Percentiles rank a stretch among this genome's conserved stretches.
Evolutionary conservation across 2,888 invertebrate genomes (phyloP).

Genomic region (Elysia crispata): DNA sequence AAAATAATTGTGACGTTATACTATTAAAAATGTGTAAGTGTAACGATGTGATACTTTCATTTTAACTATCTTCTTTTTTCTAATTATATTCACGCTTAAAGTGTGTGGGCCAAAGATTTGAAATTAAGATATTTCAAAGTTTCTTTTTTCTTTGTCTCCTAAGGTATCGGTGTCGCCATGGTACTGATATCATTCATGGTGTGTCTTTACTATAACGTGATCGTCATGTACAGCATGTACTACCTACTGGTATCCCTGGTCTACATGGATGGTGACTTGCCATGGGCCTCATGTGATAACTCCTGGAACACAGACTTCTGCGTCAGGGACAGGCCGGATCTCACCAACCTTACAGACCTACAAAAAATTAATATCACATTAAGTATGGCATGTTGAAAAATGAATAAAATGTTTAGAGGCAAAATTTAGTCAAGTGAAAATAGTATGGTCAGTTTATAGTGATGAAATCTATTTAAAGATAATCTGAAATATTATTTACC

Average conservation of each 20-base stretch:
- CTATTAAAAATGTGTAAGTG: no score
- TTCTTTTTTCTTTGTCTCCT: conserved; percentile 10
- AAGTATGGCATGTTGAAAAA: conserved; percentile 39
- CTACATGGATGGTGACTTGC: conserved; percentile 66
- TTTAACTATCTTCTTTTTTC: no score
- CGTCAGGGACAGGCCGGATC: conserved; percentile 33
- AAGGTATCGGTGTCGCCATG: conserved; percentile 64
- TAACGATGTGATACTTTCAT: no score
- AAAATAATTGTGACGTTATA: no score
- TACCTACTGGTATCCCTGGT: conserved; percentile 75
- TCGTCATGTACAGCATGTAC: conserved; percentile 77
- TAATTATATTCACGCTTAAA: no score
- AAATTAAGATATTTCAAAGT: no score
- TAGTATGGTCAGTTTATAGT: no score
- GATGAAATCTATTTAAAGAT: no score
- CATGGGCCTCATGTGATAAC: conserved; percentile 79
- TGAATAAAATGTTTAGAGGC: no score
- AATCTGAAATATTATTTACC: no score
- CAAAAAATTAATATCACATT: conserved; percentile 50
- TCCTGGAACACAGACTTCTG: conserved; percentile 59
- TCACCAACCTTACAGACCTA: conserved; percentile 44
- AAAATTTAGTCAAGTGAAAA: no score
- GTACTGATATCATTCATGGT: conserved; percentile 59
- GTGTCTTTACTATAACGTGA: conserved; percentile 79
- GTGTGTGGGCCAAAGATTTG: no score